Evolutionary conservation across 2,888 invertebrate genomes (phyloP), one percentile per base, ranked within the genome.

Genomic region (Lypha dubia): DNA sequence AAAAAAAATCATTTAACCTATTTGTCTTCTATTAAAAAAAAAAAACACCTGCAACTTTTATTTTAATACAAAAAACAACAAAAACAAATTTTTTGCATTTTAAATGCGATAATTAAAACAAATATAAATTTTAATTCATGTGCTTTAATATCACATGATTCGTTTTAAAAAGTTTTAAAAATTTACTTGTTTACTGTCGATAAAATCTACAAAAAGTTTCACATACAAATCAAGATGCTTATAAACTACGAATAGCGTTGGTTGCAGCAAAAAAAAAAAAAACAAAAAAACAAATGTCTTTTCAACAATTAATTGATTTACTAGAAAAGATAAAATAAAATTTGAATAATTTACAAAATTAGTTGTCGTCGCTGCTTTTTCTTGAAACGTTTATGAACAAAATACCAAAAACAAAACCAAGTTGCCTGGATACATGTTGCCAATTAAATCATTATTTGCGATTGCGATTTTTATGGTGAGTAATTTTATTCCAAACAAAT

Each of bases 331-430:
- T 68, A 81, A 74, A 35, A 41, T 35, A 24, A 35, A 80, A 51
- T 62, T 81, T 53, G 35, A 74, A 80, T 80, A 67, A 80, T 80
- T 74, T 3, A 46, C 44, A 44, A 62, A 62, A 68, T 80, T 74
- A 58, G 9, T 35, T 32, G 20, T 17, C 17, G 20, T 17, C 17
- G 9, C 15, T 60, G 38, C 62, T 46, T 22, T 56, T 20, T 41
- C 13, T 4, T 38, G n/a, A 38, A 63, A 38, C 15, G 9, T 41
- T 24, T n/a, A 38, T 20, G 20, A 20, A 24, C 63, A 20, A n/a
- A 20, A 35, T 15, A 13, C 9, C 17, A 51, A 60, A 60, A 53
- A 11, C n/a, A n/a, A n/a, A n/a, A n/a, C n/a, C n/a, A n/a, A n/a
- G n/a, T 46, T 71, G 56, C 65, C 65, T 79, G 28, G 46, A 56